Conservation (phyloP, 1,140 invertebrate species). For the Camponotus pennsylvanicus region DNA sequence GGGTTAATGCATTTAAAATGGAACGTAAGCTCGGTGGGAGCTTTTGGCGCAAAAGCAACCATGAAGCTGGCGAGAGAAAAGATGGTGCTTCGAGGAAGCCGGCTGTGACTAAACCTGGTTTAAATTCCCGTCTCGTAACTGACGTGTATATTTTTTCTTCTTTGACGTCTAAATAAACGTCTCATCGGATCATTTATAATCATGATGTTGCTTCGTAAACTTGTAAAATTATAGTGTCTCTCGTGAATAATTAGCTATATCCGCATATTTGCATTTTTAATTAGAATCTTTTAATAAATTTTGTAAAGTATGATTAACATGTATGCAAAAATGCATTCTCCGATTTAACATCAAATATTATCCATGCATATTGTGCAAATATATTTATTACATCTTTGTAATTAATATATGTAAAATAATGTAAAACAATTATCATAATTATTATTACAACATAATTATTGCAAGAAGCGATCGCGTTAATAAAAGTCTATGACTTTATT, state of each 20-base stretch:
- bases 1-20: conserved; percentile 61
- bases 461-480: no score
- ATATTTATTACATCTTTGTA: neutral
- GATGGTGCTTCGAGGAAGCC: conserved; percentile 34
- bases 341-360: neutral
- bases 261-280: neutral
- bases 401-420: neutral
- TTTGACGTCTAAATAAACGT: conserved; percentile 26
- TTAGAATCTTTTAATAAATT: neutral
- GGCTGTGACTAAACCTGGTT: conserved; percentile 55
- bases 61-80: conserved; percentile 36
- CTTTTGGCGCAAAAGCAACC: conserved; percentile 51
- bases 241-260: conserved; percentile 3
- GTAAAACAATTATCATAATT: no score
- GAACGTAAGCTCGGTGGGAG: conserved; percentile 42
- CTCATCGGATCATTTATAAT: conserved; percentile 37
- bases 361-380: neutral
- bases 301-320: neutral
- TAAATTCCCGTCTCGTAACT: conserved; percentile 44
- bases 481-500: neutral
- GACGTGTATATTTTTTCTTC: conserved; percentile 37
- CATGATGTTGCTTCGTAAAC: neutral
- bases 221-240: conserved; percentile 12
- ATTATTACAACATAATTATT: neutral
- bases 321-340: neutral